These are phyloP conservation scores for Temnothorax rugatulus DNA, from an alignment of 2,888 invertebrate genomes.

Conservation along the genomic window DNA sequence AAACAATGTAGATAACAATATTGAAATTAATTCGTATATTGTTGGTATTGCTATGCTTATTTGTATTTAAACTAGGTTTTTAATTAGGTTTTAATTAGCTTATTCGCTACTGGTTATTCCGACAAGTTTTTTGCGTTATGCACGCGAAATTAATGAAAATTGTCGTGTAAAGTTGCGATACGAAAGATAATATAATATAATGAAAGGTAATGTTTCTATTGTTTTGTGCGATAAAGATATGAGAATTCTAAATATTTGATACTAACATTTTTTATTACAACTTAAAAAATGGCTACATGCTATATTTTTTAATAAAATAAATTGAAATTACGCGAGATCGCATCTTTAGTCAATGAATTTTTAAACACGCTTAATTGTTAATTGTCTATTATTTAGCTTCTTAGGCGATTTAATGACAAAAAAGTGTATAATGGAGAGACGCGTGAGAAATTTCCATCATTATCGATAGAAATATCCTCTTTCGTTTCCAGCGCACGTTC, in stretches of 20 bases:
- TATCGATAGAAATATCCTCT: slow-evolving; percentile 49
- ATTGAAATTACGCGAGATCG: neutral
- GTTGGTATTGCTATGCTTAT: neutral
- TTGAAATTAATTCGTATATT: neutral
- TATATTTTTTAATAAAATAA: neutral
- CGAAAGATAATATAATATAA: neutral
- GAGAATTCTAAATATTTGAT: neutral
- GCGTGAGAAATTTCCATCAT: slow-evolving; percentile 39
- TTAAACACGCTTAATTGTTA: neutral
- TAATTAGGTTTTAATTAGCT: slow-evolving; percentile 6
- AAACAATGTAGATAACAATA: neutral
- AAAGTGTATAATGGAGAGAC: slow-evolving; percentile 17
- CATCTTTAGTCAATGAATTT: neutral
- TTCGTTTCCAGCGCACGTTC: slow-evolving; percentile 46
- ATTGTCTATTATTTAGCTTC: neutral
- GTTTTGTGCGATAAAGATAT: neutral
- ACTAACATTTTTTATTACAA: neutral
- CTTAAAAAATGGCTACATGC: neutral
- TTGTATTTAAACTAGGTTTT: slow-evolving; percentile 7
- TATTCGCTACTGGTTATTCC: neutral
- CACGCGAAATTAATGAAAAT: slow-evolving; percentile 26
- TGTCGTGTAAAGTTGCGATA: neutral
- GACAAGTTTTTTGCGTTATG: neutral
- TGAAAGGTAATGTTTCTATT: neutral
- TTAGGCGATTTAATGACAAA: slow-evolving; percentile 3